Percentiles rank a stretch among this genome's conserved stretches.
These are phyloP conservation scores for Timema cristinae DNA, from an alignment of 2,888 invertebrate genomes.

Conservation along the genomic window DNA sequence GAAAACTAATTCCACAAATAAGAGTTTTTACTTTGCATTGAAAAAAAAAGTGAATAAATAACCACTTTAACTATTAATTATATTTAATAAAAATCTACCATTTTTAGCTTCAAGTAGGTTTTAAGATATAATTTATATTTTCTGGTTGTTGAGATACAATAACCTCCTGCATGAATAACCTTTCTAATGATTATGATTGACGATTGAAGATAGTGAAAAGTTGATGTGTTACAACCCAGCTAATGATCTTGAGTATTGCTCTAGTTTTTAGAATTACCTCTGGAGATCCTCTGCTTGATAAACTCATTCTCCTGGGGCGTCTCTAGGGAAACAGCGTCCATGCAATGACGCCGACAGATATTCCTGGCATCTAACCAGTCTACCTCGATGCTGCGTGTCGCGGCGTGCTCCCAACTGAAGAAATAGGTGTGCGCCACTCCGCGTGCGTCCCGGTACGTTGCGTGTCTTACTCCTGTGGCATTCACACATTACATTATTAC, in stretches of 20 bases:
- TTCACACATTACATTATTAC: too few species aligned
- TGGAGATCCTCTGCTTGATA: slow-evolving; percentile 78
- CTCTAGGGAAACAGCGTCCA: slow-evolving; percentile 89
- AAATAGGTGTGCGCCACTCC: slow-evolving; percentile 88
- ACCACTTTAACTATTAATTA: too few species aligned
- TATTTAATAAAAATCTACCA: too few species aligned
- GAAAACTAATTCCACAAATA: too few species aligned
- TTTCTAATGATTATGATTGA: not conserved
- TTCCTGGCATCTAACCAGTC: slow-evolving; percentile 90
- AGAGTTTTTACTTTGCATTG: too few species aligned
- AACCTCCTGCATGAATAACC: too few species aligned
- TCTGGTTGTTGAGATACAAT: too few species aligned
- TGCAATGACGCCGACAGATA: slow-evolving; percentile 87
- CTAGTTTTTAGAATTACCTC: slow-evolving; percentile 48
- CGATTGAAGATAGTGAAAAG: not conserved
- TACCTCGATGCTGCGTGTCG: slow-evolving; percentile 76
- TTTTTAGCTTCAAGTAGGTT: too few species aligned
- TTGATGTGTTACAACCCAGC: not conserved
- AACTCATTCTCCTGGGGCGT: slow-evolving; percentile 90
- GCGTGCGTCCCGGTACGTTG: slow-evolving; percentile 81
- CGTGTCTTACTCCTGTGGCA: slow-evolving; percentile 75
- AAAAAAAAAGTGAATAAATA: too few species aligned
- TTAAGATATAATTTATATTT: too few species aligned
- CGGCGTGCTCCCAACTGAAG: slow-evolving; percentile 88
- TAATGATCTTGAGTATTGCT: not conserved